Evolutionary conservation across 2,113 vertebrate species (phyloP), one percentile per base, ranked within the genome.

Genomic region (Emydocephalus ijimae): DNA sequence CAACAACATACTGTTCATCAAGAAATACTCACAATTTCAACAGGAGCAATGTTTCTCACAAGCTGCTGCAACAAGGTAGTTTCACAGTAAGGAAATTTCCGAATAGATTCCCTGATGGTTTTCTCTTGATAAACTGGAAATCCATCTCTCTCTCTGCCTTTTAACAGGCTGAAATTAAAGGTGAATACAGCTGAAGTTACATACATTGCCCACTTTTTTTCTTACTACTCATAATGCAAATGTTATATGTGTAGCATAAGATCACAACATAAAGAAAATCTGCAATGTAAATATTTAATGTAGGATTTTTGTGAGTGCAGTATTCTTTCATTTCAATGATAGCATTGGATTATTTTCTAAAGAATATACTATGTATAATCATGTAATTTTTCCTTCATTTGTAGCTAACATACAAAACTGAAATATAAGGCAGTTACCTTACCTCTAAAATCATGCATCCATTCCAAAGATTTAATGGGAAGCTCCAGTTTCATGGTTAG

Each of bases 41-140:
- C 99, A 2, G 99, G 99, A 61, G 99, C 98, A 89, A 99, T 99
- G 92, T 98, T 99, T 92, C 99, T 98, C 90, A 99, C 99, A 89
- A 99, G 98, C 97, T 99, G 99, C 97, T 99, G 99, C 64, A 99
- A 98, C 94, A 99, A 97, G 0, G 99, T 99, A 1, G 99, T 98
- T 93, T 99, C 99, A 59, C 98, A 99, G 96, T 98, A 99, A 1
- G 99, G 99, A 94, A 99, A 99, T 96, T 99, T 99, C 9, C 99
- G 97, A 95, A 99, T 98, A 86, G 98, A 99, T 95, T 99, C 99
- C 95, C 99, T 96, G 94, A 99, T 97, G 81, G 99, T 97, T 97
- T 99, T 99, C 96, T 99, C 99, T 95, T 99, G 99, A 93, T 98
- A 99, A 3, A 98, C 96, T 0, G 98, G 99, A 93, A 99, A 99